Base-by-base conservation (phyloP, 64 coral and sea anemone species). In the Montipora capricornis region DNA sequence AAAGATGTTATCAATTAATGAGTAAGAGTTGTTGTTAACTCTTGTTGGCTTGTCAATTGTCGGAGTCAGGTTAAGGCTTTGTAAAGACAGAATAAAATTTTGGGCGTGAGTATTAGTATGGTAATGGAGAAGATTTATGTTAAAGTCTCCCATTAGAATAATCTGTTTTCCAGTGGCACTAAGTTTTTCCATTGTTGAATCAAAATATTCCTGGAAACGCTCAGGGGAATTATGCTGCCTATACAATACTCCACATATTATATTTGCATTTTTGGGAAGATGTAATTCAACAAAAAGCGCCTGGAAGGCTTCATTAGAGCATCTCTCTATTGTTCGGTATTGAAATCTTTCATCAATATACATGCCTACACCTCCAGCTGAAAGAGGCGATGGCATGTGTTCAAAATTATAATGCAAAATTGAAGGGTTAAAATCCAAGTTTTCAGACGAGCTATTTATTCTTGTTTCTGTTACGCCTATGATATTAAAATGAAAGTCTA, bases 301-400 rank as follows among this genome's bases (percentile, higher is more conserved):
- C 79, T 81, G 79, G 45, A 81, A 81, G 79, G 79, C 79, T 81
- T 81, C 37, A 20, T 81, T 81, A 81, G 79, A 81, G 15, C 62
- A 67, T 16, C 48, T 57, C 79, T 86, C 83, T 69, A 86, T 86
- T 69, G 60, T 86, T 86, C 71, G 60, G 49, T 86, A 86, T 44
- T 86, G 83, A 86, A 86, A 86, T 86, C 83, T 60, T 29, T 88
- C 86, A 88, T 75, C 70, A 76, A 88, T 88, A 55, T 88, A 88
- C 69, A 88, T 88, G 86, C 68, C 86, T 20, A 81, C 79, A 81
- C 79, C 79, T 81, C 79, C 79, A 81, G 79, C 79, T 81, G 79
- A 81, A 81, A 81, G 86, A 88, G 86, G 86, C 44, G 86, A 75
- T 88, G 70, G 86, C 86, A 82, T n/a, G 67, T 88, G 48, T 75